phyloP scores from a whole-genome alignment of 2,888 invertebrate species.

The Andricus curvator region DNA sequence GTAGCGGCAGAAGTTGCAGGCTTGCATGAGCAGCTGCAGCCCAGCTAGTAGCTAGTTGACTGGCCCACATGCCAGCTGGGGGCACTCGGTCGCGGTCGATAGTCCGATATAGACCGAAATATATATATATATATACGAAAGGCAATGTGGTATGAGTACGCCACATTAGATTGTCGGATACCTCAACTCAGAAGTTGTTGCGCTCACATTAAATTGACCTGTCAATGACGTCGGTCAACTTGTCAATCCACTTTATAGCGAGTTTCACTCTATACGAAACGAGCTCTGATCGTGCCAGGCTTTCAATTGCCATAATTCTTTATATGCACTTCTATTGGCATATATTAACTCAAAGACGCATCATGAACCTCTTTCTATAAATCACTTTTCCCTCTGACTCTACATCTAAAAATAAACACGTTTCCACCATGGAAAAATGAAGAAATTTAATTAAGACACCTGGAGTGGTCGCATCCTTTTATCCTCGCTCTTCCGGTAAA shows the following conservation, averaged over 20 bases:
- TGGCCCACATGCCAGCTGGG: constrained; percentile 32
- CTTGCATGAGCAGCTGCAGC: constrained; percentile 20
- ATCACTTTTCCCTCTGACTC: no score
- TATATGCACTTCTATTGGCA: neutral
- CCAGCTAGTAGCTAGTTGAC: neutral
- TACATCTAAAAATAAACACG: no score
- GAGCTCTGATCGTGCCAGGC: neutral
- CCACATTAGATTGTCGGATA: constrained; percentile 6
- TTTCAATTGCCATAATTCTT: neutral
- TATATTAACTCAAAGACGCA: no score
- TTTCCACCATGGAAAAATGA: no score
- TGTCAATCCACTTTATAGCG: neutral
- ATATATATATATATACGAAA: neutral
- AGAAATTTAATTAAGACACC: no score
- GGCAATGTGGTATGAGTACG: neutral
- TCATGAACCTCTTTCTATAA: no score
- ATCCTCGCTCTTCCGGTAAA: neutral
- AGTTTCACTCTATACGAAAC: no score
- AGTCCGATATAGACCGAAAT: constrained; percentile 7
- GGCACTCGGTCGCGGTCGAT: constrained; percentile 45
- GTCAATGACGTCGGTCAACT: constrained; percentile 11
- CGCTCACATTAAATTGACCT: constrained; percentile 27
- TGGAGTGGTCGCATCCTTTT: neutral
- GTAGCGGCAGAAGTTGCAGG: constrained; percentile 18
- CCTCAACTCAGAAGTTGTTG: constrained; percentile 22